Evolutionary conservation across 2,797 vertebrate species (phyloP), one percentile per base, ranked within the genome.

Genomic region (Serranus cabrilla): DNA sequence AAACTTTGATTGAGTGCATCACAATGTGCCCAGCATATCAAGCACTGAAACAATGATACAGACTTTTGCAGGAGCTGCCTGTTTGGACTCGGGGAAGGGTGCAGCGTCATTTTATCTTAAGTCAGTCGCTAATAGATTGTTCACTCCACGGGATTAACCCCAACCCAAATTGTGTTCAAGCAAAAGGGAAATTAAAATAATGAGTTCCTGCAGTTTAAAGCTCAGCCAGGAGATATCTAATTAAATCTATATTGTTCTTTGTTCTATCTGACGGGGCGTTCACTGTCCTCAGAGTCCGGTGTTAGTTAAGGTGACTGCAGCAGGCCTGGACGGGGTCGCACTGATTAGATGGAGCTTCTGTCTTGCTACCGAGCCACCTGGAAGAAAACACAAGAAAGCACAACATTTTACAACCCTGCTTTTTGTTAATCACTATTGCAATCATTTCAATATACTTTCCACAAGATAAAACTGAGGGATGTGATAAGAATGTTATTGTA

Each of bases 331-430:
- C 1, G 10, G 67, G 39, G 13, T 60, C 9, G 20, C 20, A 5
- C 43, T 74, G 78, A 82, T 82, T 59, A 56, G 62, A 55, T 56
- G 62, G 49, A 46, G 27, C 56, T 58, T 40, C 57, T 40, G 21
- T 61, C 65, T 65, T 66, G 85, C 80, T 94, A 93, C 72, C 92
- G 83, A 0, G 92, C 88, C 86, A 94, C 93, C 93, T 94, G 58
- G 61, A 87, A 79, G 34, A 82, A 40, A 83, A 66, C 21, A 83
- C 66, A 4, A 79, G n/a, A 43, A 55, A 6, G 17, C 10, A 20
- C 13, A 68, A 34, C 5, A 25, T 52, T 37, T 40, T 8, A 51
- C n/a, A 52, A 31, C 18, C 43, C 42, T 18, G 3, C 0, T 12
- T 76, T 68, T 6, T 42, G 20, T 40, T 65, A 4, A 71, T 62